phyloP scores from a whole-genome alignment of 1,140 invertebrate species.

The Sinonovacula constricta region DNA sequence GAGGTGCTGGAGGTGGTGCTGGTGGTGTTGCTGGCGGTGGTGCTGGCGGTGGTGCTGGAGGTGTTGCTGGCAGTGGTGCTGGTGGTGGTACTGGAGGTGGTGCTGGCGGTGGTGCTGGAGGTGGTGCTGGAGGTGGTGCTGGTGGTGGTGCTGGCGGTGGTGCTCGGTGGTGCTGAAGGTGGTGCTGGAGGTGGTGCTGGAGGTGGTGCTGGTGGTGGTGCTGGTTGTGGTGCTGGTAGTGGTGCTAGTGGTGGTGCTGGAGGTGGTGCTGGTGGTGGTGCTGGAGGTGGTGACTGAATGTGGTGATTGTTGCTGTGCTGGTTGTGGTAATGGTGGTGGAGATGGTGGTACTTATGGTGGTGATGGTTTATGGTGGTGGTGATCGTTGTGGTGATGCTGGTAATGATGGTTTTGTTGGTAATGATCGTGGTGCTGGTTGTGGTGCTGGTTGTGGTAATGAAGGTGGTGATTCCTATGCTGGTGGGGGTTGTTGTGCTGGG shows the following conservation, averaged over 20 bases:
- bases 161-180: background rate
- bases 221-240: too few species aligned
- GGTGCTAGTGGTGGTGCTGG: conserved; percentile 7
- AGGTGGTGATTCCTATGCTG: too few species aligned
- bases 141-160: conserved; percentile 5
- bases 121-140: conserved; percentile 16
- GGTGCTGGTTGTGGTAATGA: background rate
- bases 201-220: conserved; percentile 5
- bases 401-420: conserved; percentile 4
- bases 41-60: too few species aligned
- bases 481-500: conserved; percentile 4
- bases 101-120: conserved; percentile 1
- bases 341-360: conserved; percentile 5
- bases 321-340: conserved; percentile 2
- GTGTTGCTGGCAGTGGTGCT: too few species aligned
- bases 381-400: conserved; percentile 7
- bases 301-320: background rate
- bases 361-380: background rate
- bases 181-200: conserved; percentile 4
- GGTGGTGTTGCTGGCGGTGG: too few species aligned
- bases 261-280: conserved; percentile 18
- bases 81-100: too few species aligned
- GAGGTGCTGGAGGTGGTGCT: background rate
- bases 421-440: conserved; percentile 2
- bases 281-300: background rate